Evolutionary conservation across 37 sponge, comb jelly and placozoan species (phyloP).

Genomic region (Mnemiopsis leidyi): DNA sequence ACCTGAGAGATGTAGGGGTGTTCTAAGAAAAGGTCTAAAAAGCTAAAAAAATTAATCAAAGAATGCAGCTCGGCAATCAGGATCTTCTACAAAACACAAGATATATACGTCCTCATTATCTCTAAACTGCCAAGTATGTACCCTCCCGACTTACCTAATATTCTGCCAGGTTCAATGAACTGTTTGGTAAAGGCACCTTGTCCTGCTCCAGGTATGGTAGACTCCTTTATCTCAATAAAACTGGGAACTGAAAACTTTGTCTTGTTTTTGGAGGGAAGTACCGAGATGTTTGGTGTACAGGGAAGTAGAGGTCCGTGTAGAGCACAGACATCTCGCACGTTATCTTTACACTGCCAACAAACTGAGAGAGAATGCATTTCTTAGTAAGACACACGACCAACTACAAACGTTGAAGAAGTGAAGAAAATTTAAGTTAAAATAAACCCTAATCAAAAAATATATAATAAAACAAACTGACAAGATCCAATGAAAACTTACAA

Average conservation of each 20-base stretch:
- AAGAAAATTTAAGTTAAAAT: not conserved
- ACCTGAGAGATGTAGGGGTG: slow-evolving; percentile 3
- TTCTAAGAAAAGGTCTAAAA: no score
- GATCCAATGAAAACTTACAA: not conserved
- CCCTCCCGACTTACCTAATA: slow-evolving; percentile 9
- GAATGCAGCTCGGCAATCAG: not conserved
- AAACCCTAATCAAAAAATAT: no score
- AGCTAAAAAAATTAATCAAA: no score
- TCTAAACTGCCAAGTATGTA: not conserved
- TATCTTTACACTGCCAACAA: slow-evolving; percentile 20
- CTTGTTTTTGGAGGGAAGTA: not conserved
- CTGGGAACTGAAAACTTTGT: slow-evolving; percentile 4
- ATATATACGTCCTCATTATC: no score
- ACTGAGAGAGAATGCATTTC: no score
- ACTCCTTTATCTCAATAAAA: not conserved
- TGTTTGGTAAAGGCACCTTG: not conserved
- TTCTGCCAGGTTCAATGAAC: slow-evolving; percentile 15
- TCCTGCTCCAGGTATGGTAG: not conserved
- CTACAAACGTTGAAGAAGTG: not conserved
- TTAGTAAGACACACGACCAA: not conserved
- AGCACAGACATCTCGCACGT: not conserved
- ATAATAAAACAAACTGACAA: not conserved
- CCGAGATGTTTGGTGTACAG: not conserved
- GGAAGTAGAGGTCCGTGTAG: slow-evolving; percentile 1
- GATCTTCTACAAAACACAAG: not conserved